phyloP scores from a whole-genome alignment of 92 coral and sea anemone genomes.

The Ricordea florida region DNA sequence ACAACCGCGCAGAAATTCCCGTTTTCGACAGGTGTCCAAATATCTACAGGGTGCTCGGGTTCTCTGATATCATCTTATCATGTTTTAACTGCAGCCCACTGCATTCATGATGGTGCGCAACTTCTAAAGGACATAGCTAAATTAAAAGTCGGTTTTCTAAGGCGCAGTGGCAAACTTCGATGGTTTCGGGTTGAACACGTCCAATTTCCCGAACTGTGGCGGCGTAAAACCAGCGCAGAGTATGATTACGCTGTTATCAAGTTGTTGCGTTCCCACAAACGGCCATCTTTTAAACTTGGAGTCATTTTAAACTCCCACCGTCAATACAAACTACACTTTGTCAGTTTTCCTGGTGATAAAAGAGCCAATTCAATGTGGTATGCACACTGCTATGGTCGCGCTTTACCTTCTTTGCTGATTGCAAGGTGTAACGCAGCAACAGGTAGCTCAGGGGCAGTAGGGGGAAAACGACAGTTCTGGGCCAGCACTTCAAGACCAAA shows the following conservation, averaged over 20 bases:
- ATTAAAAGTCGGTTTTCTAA: slow-evolving; percentile 73
- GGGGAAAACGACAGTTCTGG: no score
- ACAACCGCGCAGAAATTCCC: slow-evolving; percentile 67
- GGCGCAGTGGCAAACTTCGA: slow-evolving; percentile 47
- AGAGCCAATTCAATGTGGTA: slow-evolving; percentile 66
- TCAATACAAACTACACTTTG: slow-evolving; percentile 49
- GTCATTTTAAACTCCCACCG: slow-evolving; percentile 4
- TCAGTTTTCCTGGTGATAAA: slow-evolving; percentile 88
- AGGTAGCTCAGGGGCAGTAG: slow-evolving; percentile 87
- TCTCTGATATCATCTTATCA: slow-evolving; percentile 75
- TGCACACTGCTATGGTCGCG: slow-evolving; percentile 56
- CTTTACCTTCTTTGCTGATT: slow-evolving; percentile 34
- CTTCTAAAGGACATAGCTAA: slow-evolving; percentile 33
- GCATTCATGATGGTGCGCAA: slow-evolving; percentile 77
- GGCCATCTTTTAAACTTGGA: slow-evolving; percentile 54
- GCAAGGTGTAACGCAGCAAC: slow-evolving; percentile 67
- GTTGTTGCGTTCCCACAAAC: slow-evolving; percentile 40
- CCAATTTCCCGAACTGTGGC: slow-evolving; percentile 53
- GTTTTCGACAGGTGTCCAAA: slow-evolving; percentile 77
- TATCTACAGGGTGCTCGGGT: slow-evolving; percentile 87
- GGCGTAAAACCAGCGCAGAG: slow-evolving; percentile 2
- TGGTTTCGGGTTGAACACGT: slow-evolving; percentile 50
- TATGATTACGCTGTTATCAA: slow-evolving; percentile 76
- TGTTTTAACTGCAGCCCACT: slow-evolving; percentile 93
- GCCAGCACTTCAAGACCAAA: no score